These are phyloP conservation scores for Ceratoteleas bidentatus DNA, from an alignment of 1,140 invertebrate species.

Conservation along the genomic window DNA sequence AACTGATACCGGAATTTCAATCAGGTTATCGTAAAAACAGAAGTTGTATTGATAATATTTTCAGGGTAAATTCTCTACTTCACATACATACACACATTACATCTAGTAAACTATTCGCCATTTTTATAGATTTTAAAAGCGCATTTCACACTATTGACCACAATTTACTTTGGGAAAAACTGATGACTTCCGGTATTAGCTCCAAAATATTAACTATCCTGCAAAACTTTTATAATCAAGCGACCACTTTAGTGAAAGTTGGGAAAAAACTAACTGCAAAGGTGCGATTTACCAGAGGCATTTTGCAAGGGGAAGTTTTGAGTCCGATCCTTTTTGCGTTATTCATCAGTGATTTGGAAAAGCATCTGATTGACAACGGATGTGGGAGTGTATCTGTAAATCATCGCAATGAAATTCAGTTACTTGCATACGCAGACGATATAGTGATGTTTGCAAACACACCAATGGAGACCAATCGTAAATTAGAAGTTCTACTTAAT, in stretches of 20 bases:
- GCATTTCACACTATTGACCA: neutral
- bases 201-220: neutral
- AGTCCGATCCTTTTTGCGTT: neutral
- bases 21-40: neutral
- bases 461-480: too few species aligned
- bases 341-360: neutral
- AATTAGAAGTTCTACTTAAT: too few species aligned
- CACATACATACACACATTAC: neutral
- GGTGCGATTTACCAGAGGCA: neutral
- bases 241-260: neutral
- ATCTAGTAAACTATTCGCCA: neutral
- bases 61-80: neutral
- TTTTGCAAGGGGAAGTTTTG: constrained; percentile 2
- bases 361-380: neutral
- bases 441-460: too few species aligned
- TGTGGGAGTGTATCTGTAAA: neutral
- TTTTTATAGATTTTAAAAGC: neutral
- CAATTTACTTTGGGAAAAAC: neutral
- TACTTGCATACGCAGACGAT: neutral
- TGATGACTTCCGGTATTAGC: neutral
- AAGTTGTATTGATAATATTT: neutral
- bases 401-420: neutral
- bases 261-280: neutral
- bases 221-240: neutral
- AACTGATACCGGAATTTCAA: neutral